Evolutionary conservation across 2,797 vertebrate genomes (phyloP).

Genomic region (Gallinago stenura): DNA sequence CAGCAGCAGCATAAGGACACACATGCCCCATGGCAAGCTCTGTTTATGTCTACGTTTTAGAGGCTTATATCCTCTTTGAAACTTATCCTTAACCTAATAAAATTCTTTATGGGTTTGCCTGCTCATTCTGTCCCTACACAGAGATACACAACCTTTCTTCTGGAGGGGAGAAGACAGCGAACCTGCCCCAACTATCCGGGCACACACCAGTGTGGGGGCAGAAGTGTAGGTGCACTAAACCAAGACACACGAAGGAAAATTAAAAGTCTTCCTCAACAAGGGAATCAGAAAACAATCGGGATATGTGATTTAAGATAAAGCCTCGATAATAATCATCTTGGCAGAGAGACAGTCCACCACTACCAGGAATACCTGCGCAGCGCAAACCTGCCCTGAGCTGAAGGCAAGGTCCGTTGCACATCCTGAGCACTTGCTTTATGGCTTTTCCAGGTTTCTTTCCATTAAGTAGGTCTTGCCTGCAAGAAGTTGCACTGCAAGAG

Average conservation of each 20-base stretch:
- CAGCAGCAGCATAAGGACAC: conserved; percentile 26
- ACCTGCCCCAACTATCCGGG: not conserved
- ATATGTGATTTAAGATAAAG: not conserved
- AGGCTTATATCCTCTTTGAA: conserved; percentile 26
- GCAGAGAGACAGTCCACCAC: not conserved
- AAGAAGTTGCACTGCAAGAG: not conserved
- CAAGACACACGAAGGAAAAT: not conserved
- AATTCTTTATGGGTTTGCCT: not conserved
- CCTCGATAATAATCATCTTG: not conserved
- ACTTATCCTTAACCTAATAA: conserved; percentile 11
- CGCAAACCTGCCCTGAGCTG: not conserved
- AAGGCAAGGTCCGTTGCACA: not conserved
- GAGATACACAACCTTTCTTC: not conserved
- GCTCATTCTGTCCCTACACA: not conserved
- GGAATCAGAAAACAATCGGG: not conserved
- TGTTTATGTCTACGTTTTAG: conserved; percentile 11
- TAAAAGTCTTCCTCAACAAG: not conserved
- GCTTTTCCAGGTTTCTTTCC: not conserved
- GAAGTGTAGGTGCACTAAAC: not conserved
- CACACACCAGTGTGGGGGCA: not conserved
- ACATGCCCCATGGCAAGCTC: conserved; percentile 42
- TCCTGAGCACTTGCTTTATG: accelerated
- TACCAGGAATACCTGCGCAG: not conserved
- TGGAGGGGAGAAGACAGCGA: not conserved
- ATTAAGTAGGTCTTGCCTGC: not conserved